Evolutionary conservation across 2,113 vertebrate genomes (phyloP).

Genomic region (Phalacrocorax pelagicus): DNA sequence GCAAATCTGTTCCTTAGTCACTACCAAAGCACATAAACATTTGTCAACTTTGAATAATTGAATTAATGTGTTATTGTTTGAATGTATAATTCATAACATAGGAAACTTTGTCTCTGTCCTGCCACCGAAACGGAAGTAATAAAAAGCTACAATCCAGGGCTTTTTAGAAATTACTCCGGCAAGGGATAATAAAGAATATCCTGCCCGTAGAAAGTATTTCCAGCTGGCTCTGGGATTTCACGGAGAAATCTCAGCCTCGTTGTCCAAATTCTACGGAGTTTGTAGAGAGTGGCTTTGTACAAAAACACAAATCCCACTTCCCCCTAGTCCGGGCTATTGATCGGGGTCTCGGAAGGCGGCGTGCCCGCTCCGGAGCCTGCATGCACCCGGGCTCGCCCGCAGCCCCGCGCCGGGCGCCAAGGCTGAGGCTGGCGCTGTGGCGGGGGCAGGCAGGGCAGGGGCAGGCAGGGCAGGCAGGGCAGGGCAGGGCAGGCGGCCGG

Average conservation of each 20-base stretch:
- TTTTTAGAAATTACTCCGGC: constrained; percentile 38
- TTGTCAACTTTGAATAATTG: constrained; percentile 85
- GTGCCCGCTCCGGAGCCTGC: background rate
- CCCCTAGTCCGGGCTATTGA: background rate
- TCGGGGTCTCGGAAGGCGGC: background rate
- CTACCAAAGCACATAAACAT: constrained; percentile 77
- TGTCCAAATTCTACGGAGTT: background rate
- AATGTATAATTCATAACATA: constrained; percentile 81
- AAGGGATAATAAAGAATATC: constrained; percentile 54
- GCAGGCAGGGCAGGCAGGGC: too few relatives aligned
- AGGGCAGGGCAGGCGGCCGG: too few relatives aligned
- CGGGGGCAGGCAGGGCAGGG: background rate
- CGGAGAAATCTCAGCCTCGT: background rate
- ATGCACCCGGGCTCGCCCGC: background rate
- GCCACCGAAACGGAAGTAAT: constrained; percentile 67
- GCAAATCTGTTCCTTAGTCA: constrained; percentile 68
- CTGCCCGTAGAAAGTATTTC: constrained; percentile 43
- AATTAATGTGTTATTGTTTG: constrained; percentile 84
- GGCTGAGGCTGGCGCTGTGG: background rate
- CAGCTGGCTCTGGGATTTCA: background rate
- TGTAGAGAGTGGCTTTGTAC: background rate
- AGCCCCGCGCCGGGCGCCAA: too few relatives aligned
- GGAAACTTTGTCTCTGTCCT: constrained; percentile 79
- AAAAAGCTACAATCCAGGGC: constrained; percentile 47
- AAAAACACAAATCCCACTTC: background rate